phyloP scores from a whole-genome alignment of 2,888 invertebrate genomes.

The Sphinx pinastri region DNA sequence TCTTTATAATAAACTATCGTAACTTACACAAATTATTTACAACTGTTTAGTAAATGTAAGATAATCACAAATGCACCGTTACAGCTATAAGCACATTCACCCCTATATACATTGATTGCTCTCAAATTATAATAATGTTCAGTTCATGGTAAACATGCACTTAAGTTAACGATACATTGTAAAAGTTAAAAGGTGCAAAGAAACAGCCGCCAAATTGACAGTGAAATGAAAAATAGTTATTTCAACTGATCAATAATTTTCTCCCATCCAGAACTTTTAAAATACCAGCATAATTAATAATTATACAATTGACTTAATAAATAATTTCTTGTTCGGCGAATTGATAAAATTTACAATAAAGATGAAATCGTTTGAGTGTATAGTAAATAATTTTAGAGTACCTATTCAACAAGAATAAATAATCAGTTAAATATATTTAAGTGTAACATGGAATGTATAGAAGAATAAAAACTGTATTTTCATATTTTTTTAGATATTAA shows the following conservation, averaged over 20 bases:
- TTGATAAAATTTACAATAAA: slow-evolving; percentile 35
- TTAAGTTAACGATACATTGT: slow-evolving; percentile 23
- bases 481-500: slow-evolving; percentile 16
- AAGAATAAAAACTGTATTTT: slow-evolving; percentile 23
- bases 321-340: slow-evolving; percentile 18
- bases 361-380: slow-evolving; percentile 34
- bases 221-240: background rate
- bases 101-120: slow-evolving; percentile 62
- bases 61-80: slow-evolving; percentile 71
- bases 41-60: slow-evolving; percentile 64
- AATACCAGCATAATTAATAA: background rate
- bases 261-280: background rate
- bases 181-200: background rate
- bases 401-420: slow-evolving; percentile 41
- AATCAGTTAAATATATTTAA: slow-evolving; percentile 39
- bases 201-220: background rate
- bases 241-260: background rate
- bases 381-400: slow-evolving; percentile 33
- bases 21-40: slow-evolving; percentile 80
- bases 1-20: slow-evolving; percentile 52
- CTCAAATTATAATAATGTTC: slow-evolving; percentile 30
- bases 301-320: background rate
- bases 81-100: slow-evolving; percentile 68
- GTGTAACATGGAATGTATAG: slow-evolving; percentile 52
- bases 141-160: slow-evolving; percentile 40